A percentile compares a stretch with the other conserved stretches of the same genome.
phyloP scores from a whole-genome alignment of 2,797 vertebrate genomes.

The Falco columbarius region DNA sequence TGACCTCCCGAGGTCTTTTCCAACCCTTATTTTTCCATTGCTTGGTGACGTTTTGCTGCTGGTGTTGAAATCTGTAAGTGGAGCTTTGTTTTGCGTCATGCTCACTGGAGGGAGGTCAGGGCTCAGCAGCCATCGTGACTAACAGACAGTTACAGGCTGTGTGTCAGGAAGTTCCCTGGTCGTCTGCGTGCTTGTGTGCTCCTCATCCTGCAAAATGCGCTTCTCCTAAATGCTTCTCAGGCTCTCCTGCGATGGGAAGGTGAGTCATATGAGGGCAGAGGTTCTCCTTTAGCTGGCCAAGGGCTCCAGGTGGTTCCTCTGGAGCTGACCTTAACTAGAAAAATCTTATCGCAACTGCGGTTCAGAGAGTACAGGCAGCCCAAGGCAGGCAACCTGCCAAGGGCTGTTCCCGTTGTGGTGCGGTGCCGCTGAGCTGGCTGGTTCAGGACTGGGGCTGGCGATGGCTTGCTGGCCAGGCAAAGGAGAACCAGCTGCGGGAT shows the following conservation, averaged over 20 bases:
- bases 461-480: not conserved
- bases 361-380: not conserved
- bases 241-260: not conserved
- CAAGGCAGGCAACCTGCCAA: not conserved
- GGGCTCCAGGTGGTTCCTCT: slow-evolving; percentile 50
- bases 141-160: not conserved
- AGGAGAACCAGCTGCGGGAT: not conserved
- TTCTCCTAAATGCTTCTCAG: not conserved
- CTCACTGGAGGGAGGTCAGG: slow-evolving; percentile 14
- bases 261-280: slow-evolving; percentile 28
- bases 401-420: not conserved
- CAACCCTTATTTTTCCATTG: not conserved
- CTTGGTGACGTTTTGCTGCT: not conserved
- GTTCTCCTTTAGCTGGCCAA: not conserved
- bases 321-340: not conserved
- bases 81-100: slow-evolving; percentile 8
- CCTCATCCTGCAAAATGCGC: not conserved
- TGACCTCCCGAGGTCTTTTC: slow-evolving; percentile 9
- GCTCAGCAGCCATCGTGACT: not conserved
- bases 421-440: not conserved
- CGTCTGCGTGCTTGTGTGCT: not conserved
- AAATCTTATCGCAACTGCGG: rapidly evolving
- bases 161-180: slow-evolving; percentile 30
- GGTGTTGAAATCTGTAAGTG: not conserved
- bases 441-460: not conserved